phyloP scores from a whole-genome alignment of 2,797 vertebrate species.

The Syngnathus acus region DNA sequence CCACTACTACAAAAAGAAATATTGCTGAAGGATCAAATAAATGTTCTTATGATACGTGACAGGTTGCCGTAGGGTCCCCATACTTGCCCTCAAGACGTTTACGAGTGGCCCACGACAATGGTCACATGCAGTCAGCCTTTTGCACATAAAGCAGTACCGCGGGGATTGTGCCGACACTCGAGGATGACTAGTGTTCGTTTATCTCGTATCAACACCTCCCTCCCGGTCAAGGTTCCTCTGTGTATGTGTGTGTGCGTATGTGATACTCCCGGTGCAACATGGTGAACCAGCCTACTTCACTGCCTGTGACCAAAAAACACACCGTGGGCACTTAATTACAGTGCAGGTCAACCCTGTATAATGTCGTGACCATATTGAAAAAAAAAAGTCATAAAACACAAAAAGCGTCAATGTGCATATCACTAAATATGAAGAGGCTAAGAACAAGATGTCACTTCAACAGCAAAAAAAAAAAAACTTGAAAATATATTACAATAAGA shows the following conservation, averaged over 20 bases:
- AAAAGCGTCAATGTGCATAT: constrained; percentile 37
- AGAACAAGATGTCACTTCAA: constrained; percentile 39
- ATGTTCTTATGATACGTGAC: not conserved
- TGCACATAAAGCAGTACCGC: constrained; percentile 26
- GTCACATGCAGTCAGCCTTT: constrained; percentile 20
- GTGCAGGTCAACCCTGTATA: constrained; percentile 27
- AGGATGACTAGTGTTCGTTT: constrained; percentile 20
- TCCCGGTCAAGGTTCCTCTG: not conserved
- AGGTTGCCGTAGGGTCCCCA: not conserved
- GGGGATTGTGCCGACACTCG: constrained; percentile 43
- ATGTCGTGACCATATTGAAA: constrained; percentile 29
- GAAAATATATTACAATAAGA: constrained; percentile 14
- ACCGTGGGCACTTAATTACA: constrained; percentile 15
- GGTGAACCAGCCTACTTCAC: constrained; percentile 65
- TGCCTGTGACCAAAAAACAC: constrained; percentile 54
- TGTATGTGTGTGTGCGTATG: constrained; percentile 36
- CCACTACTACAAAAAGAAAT: not conserved
- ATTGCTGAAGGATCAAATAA: not conserved
- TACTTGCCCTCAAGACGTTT: not conserved
- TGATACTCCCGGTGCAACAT: constrained; percentile 37
- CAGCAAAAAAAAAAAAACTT: constrained; percentile 16
- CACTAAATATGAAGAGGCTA: constrained; percentile 18
- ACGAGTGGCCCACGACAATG: not conserved
- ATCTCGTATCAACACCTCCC: not conserved
- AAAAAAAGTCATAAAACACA: constrained; percentile 16